Percentiles rank a stretch among this genome's conserved stretches.
phyloP scores from a whole-genome alignment of 1,140 invertebrate species.

The Papilio helenus region DNA sequence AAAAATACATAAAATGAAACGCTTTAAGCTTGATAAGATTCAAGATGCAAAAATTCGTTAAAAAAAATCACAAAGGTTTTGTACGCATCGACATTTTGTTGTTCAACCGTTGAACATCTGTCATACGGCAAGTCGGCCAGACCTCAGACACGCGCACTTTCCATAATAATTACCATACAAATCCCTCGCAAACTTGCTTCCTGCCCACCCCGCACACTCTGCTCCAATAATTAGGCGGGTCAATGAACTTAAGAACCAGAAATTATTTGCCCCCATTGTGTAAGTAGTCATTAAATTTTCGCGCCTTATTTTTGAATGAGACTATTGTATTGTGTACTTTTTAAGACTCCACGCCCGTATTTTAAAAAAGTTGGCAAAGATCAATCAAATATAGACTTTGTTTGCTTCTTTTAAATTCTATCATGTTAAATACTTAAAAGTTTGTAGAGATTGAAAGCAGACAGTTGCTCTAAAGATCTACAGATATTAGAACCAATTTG shows the following conservation, averaged over 20 bases:
- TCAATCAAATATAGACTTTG: too few species aligned
- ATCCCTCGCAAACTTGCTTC: slow-evolving; percentile 29
- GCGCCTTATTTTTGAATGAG: slow-evolving; percentile 1
- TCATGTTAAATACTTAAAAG: too few species aligned
- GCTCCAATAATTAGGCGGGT: slow-evolving; percentile 24
- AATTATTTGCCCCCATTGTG: slow-evolving; percentile 12
- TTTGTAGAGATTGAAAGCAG: too few species aligned
- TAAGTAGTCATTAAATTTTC: slow-evolving; percentile 11
- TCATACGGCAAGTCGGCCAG: slow-evolving; percentile 3
- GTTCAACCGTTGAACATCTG: slow-evolving; percentile 17
- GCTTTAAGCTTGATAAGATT: not conserved
- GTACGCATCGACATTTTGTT: slow-evolving; percentile 45
- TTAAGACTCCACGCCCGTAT: not conserved
- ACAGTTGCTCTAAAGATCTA: not conserved
- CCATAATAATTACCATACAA: slow-evolving; percentile 35
- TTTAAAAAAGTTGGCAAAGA: not conserved
- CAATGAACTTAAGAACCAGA: slow-evolving; percentile 23
- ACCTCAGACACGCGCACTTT: slow-evolving; percentile 23
- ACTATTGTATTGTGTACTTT: not conserved
- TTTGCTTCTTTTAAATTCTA: too few species aligned
- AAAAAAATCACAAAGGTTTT: slow-evolving; percentile 51
- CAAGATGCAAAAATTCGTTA: slow-evolving; percentile 62
- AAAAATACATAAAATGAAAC: not conserved
- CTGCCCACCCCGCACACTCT: slow-evolving; percentile 20
- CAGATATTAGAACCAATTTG: not conserved